Evolutionary conservation across 2,888 invertebrate genomes (phyloP).

Genomic region (Caenorhabditis parvicauda): DNA sequence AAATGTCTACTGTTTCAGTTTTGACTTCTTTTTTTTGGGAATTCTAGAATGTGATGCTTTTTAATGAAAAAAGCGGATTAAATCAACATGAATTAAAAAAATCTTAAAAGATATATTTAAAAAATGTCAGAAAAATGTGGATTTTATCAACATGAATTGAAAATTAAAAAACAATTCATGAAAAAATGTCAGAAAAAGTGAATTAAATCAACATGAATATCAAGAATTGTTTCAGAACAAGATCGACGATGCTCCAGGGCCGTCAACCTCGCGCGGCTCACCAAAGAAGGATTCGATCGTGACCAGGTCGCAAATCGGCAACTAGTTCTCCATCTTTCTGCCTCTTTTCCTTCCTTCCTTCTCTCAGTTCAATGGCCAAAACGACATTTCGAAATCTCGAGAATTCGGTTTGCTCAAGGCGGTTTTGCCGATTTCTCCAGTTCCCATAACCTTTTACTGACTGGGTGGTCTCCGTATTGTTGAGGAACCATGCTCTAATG

Average conservation of each 20-base stretch:
- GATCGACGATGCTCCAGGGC: not conserved
- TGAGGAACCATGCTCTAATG: too few species aligned
- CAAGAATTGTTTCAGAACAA: not conserved
- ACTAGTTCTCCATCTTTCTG: conserved; percentile 6
- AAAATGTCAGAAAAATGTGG: too few species aligned
- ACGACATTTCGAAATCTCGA: conserved; percentile 26
- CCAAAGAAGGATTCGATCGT: conserved; percentile 5
- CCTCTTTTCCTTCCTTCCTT: not conserved
- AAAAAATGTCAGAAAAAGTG: conserved; percentile 15
- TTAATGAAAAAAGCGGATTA: conserved; percentile 17
- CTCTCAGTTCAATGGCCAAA: not conserved
- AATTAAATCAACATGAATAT: conserved; percentile 7
- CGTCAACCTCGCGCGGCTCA: too few species aligned
- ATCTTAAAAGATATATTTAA: too few species aligned
- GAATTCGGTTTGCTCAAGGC: conserved; percentile 22
- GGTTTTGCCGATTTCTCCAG: not conserved
- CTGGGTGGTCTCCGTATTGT: too few species aligned
- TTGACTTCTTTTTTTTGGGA: conserved; percentile 6
- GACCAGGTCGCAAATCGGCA: not conserved
- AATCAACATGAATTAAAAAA: conserved; percentile 1
- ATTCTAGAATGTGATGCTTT: too few species aligned
- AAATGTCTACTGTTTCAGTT: not conserved
- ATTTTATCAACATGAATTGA: too few species aligned
- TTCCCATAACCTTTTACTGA: not conserved
- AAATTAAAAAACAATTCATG: too few species aligned